Base-by-base conservation (phyloP, 1,140 invertebrate species). In the Magallana angulata region DNA sequence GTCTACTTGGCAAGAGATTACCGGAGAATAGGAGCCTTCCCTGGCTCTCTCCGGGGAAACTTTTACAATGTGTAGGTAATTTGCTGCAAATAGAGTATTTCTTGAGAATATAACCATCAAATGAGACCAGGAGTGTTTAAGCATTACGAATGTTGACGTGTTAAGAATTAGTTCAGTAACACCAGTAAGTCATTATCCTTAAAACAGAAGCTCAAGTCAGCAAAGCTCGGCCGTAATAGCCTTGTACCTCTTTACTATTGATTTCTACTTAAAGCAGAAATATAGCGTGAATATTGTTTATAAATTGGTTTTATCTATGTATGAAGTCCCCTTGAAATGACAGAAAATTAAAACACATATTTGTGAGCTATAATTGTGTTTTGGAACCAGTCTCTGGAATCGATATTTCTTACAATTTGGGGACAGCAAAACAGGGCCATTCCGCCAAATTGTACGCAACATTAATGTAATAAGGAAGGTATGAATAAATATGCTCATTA, bases 81-180 rank as follows among this genome's bases (percentile, higher is more conserved):
- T 76, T 76, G 24, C 68, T 76, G 18, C 68, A 76, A 76, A 76
- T 36, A 76, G 68, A 18, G 68, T 76, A 76, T 76, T 76, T 76
- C 18, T 76, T 76, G 68, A 76, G 68, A 76, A 76, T 12, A 76
- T 24, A 12, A 24, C 68, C 24, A 11, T 11, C 6, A 24, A 76
- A 30, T 76, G 4, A 76, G 68, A 30, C 24, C 24, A 30, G 24
- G 68, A 30, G 60, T 76, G 68, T 76, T 76, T 18, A 76, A 76
- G 3, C 24, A 30, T 76, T 76, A 76, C 36, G 68, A 76, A 24
- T 76, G 36, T 76, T 76, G 68, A 76, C 68, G 68, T 76, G 68
- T 9, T 24, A 30, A 76, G 68, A 76, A 76, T 76, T 76, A 76
- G 68, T 76, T 76, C 36, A 3, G 24, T 18, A 76, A 36, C 68